Evolutionary conservation across 2,888 invertebrate genomes (phyloP), one percentile per base, ranked within the genome.

Genomic region (Gnatocerus cornutus): DNA sequence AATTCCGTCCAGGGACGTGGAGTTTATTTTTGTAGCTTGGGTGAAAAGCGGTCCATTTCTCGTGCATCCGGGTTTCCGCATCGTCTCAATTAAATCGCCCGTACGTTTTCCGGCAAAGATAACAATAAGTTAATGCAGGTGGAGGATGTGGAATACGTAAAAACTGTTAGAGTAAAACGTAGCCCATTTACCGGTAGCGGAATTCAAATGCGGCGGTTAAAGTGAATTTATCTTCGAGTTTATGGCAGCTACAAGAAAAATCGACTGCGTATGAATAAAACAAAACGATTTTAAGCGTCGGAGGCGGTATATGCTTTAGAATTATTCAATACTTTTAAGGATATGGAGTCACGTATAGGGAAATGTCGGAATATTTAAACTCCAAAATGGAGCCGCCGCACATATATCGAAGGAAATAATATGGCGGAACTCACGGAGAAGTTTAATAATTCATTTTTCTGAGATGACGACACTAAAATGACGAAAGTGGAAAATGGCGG

Each of bases 221-320:
- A 76, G 75, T 75, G 77, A 78, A 79, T 78, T 79, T 79, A 79
- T 79, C 79, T 78, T 76, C 78, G 75, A 78, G 80, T 82, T 82
- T 82, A 82, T 79, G 80, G 80, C 78, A 78, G 78, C 78, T 75
- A 76, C 79, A 78, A 78, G 78, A 77, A 77, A 79, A 81, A 81
- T 82, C 80, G 81, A 81, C 80, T 80, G 79, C 76, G 79, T 80
- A 83, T 83, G 83, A 83, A 83, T 83, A 83, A 83, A 83, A 83
- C 82, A 83, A 76, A 81, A 81, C 80, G 82, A 83, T 82, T 82
- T 82, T 82, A 81, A 80, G 79, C 80, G 81, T 77, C 79, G 74
- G 80, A 74, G 77, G 79, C 79, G 80, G 77, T 76, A 78, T 79
- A 74, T 78, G 77, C 76, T 76, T 74, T 73, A 76, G 81, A 83